phyloP scores from a whole-genome alignment of 2,113 vertebrate genomes.

The Oriolus oriolus region DNA sequence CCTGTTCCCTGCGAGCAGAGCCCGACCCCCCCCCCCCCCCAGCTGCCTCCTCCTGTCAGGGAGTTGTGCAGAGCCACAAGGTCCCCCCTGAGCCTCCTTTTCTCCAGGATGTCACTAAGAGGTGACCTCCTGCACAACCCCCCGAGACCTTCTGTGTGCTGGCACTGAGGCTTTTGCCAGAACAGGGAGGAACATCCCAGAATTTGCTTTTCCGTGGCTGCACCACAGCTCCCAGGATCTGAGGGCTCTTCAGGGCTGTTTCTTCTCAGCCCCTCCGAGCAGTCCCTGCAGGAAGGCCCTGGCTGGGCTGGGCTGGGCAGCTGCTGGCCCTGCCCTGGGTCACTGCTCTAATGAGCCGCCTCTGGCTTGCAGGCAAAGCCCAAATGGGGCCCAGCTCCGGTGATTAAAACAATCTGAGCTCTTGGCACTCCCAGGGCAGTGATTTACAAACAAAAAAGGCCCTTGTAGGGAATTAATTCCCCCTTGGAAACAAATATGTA shows the following conservation, averaged over 20 bases:
- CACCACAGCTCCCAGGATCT: rapidly evolving
- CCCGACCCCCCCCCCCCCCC: background rate
- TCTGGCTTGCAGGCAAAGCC: background rate
- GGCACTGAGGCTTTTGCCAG: background rate
- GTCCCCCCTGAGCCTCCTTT: background rate
- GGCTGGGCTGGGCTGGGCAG: background rate
- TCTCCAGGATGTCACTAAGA: background rate
- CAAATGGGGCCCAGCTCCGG: background rate
- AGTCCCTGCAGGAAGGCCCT: rapidly evolving
- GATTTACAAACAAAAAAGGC: conserved; percentile 27
- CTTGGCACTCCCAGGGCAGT: background rate
- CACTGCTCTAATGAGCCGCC: background rate
- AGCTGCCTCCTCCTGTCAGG: background rate
- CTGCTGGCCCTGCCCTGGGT: background rate
- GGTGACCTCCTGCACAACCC: background rate
- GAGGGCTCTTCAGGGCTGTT: background rate
- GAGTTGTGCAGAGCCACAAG: background rate
- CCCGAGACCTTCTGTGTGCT: rapidly evolving
- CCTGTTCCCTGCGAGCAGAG: background rate
- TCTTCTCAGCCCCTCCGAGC: background rate
- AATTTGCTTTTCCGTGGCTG: background rate
- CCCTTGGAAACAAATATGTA: background rate
- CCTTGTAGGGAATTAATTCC: conserved; percentile 31
- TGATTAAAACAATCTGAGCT: conserved; percentile 45
- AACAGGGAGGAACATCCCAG: rapidly evolving